Percentiles rank a stretch among this genome's conserved stretches.
phyloP scores from a whole-genome alignment of 2,888 invertebrate species.

The Hirtodrosophila duncani region DNA sequence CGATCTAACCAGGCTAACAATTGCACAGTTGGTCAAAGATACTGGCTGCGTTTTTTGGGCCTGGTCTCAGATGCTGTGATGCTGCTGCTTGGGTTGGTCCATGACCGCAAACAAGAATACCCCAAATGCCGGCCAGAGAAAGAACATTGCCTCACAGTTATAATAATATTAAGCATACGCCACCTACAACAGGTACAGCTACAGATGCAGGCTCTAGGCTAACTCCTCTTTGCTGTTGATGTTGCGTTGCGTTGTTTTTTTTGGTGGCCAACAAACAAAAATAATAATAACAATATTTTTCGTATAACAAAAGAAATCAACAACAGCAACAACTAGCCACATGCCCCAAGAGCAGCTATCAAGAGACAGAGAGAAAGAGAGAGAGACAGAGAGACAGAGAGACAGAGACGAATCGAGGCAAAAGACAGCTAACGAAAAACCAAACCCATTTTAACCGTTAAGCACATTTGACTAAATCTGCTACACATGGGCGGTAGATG shows the following conservation, averaged over 20 bases:
- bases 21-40: slow-evolving; percentile 65
- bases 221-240: slow-evolving; percentile 61
- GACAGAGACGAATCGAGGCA: slow-evolving; percentile 21
- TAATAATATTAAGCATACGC: slow-evolving; percentile 71
- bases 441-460: slow-evolving; percentile 73
- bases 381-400: slow-evolving; percentile 50
- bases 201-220: slow-evolving; percentile 24
- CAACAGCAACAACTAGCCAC: slow-evolving; percentile 26
- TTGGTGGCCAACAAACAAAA: slow-evolving; percentile 6
- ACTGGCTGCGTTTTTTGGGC: slow-evolving; percentile 36
- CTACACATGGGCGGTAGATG: slow-evolving; percentile 55
- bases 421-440: slow-evolving; percentile 45
- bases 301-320: slow-evolving; percentile 72
- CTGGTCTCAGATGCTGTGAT: no score
- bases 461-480: slow-evolving; percentile 72
- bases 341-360: no score
- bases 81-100: slow-evolving; percentile 60
- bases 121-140: slow-evolving; percentile 11
- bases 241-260: not conserved
- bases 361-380: not conserved
- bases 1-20: no score
- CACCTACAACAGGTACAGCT: slow-evolving; percentile 54
- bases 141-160: slow-evolving; percentile 56
- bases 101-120: slow-evolving; percentile 56
- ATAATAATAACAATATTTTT: slow-evolving; percentile 69